Evolutionary conservation across 2,113 vertebrate species (phyloP).

Genomic region (Lucifuga dentata): DNA sequence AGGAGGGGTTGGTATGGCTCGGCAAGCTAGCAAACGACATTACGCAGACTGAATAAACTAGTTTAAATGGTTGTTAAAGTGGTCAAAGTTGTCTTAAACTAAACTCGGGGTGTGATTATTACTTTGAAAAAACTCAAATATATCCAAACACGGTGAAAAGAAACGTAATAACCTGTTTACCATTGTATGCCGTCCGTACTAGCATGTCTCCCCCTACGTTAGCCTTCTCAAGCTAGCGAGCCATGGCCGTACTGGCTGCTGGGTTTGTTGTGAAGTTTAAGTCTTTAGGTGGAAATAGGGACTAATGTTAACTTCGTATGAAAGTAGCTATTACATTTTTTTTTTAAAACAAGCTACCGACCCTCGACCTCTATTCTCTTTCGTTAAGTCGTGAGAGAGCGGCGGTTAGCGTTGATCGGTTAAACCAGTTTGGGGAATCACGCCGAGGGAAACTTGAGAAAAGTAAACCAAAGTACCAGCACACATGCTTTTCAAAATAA

Average conservation of each 20-base stretch:
- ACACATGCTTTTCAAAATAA: slow-evolving; percentile 25
- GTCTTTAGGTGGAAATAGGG: background rate
- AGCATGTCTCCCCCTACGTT: slow-evolving; percentile 37
- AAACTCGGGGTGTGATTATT: accelerated
- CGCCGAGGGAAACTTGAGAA: slow-evolving; percentile 25
- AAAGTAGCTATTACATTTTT: no score
- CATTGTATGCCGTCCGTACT: slow-evolving; percentile 27
- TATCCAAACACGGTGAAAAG: background rate
- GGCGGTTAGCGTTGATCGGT: background rate
- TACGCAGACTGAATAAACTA: slow-evolving; percentile 67
- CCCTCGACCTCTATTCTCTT: background rate
- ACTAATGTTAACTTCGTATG: background rate
- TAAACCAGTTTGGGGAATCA: slow-evolving; percentile 38
- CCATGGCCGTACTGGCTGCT: background rate
- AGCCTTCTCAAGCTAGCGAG: slow-evolving; percentile 56
- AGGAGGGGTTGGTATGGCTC: slow-evolving; percentile 67
- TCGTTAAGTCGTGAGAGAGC: background rate
- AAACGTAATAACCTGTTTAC: slow-evolving; percentile 12
- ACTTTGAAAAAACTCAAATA: no score
- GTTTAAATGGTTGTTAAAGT: slow-evolving; percentile 67
- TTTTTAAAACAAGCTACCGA: accelerated
- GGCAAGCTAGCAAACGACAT: slow-evolving; percentile 64
- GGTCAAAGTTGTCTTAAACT: slow-evolving; percentile 67
- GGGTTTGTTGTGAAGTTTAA: slow-evolving; percentile 24
- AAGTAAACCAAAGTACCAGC: slow-evolving; percentile 21